phyloP scores from a whole-genome alignment of 1,140 invertebrate genomes.

The Cydia strobilella region DNA sequence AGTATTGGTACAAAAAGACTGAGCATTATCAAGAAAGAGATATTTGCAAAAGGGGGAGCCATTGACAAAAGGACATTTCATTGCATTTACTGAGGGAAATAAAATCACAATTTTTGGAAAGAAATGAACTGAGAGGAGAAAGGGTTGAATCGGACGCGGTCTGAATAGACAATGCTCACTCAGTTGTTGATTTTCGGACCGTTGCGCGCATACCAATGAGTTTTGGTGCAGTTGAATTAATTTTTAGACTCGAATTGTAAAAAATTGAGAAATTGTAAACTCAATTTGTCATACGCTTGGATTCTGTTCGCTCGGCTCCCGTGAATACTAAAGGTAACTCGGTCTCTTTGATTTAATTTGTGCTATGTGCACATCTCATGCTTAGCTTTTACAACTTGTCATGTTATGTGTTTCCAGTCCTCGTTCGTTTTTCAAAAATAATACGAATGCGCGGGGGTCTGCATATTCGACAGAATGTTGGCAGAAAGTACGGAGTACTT shows the following conservation, averaged over 20 bases:
- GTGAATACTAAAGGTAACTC: slow-evolving; percentile 19
- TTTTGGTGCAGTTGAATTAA: slow-evolving; percentile 27
- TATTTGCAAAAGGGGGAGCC: slow-evolving; percentile 27
- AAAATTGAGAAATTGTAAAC: slow-evolving; percentile 21
- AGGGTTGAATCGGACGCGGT: slow-evolving; percentile 50
- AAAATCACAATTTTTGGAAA: slow-evolving; percentile 54
- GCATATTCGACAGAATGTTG: too few relatives aligned
- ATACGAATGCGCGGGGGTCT: too few relatives aligned
- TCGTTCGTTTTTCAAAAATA: not conserved
- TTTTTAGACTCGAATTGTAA: slow-evolving; percentile 26
- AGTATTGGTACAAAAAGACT: not conserved
- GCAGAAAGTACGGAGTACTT: too few relatives aligned
- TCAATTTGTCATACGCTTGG: slow-evolving; percentile 32
- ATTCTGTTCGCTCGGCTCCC: not conserved
- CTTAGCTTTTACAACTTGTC: not conserved
- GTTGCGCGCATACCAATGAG: slow-evolving; percentile 48
- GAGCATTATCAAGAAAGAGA: not conserved
- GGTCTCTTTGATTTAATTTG: slow-evolving; percentile 14
- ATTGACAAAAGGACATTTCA: slow-evolving; percentile 40
- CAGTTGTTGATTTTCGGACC: slow-evolving; percentile 50
- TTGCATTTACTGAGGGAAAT: slow-evolving; percentile 50
- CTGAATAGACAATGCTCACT: slow-evolving; percentile 45
- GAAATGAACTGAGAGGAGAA: slow-evolving; percentile 58
- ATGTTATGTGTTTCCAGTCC: not conserved
- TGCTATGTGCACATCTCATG: not conserved